Evolutionary conservation across 1,140 invertebrate species (phyloP).

Genomic region (Ips nitidus): DNA sequence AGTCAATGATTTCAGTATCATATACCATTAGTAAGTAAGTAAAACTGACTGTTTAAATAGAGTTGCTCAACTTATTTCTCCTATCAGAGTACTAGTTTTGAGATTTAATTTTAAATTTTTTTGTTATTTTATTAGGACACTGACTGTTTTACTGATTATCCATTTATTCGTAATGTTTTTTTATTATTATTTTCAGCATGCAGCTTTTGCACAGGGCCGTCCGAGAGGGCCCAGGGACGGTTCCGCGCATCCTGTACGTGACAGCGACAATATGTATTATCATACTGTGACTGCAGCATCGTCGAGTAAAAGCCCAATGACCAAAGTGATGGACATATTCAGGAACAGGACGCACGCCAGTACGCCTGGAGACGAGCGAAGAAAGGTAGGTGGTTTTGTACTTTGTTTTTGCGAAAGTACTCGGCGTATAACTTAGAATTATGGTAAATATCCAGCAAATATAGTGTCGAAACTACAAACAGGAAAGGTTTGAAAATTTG

Average conservation of each 20-base stretch:
- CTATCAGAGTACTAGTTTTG: too few relatives aligned
- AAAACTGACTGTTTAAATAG: too few relatives aligned
- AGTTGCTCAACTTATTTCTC: too few relatives aligned
- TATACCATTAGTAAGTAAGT: too few relatives aligned
- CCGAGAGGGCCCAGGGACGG: slow-evolving; percentile 59
- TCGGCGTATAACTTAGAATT: background rate
- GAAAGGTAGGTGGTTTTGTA: slow-evolving; percentile 64
- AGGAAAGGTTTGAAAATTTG: too few relatives aligned
- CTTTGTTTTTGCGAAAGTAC: background rate
- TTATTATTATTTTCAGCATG: slow-evolving; percentile 50
- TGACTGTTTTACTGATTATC: too few relatives aligned
- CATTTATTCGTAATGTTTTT: too few relatives aligned
- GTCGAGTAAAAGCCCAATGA: slow-evolving; percentile 68
- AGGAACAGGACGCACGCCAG: slow-evolving; percentile 75
- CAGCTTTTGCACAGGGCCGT: slow-evolving; percentile 49
- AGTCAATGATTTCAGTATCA: too few relatives aligned
- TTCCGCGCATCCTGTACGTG: slow-evolving; percentile 63
- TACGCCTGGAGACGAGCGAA: slow-evolving; percentile 68
- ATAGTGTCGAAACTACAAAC: too few relatives aligned
- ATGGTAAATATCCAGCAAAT: background rate
- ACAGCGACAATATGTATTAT: slow-evolving; percentile 67
- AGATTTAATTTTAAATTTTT: too few relatives aligned
- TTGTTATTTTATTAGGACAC: too few relatives aligned
- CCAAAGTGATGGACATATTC: slow-evolving; percentile 89
- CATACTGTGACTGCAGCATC: slow-evolving; percentile 65